phyloP scores from a whole-genome alignment of 2,113 vertebrate species.

The Thamnophis sirtalis region DNA sequence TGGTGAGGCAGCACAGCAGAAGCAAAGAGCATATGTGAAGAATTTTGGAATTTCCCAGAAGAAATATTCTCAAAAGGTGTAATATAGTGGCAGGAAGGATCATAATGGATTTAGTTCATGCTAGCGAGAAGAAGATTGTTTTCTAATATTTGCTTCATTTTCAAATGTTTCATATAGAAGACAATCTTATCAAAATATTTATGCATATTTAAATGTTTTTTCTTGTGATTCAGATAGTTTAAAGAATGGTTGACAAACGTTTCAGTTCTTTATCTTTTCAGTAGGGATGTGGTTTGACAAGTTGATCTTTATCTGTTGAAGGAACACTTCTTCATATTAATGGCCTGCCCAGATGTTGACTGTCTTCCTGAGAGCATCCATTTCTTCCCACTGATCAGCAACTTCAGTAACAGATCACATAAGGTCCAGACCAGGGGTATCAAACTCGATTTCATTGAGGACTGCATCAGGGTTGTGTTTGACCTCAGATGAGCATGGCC shows the following conservation, averaged over 20 bases:
- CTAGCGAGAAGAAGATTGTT: background rate
- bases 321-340: background rate
- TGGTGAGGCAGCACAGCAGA: background rate
- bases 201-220: background rate
- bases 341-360: background rate
- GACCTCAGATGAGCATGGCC: no score
- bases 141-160: background rate
- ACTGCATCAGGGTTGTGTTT: no score
- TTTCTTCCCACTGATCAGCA: background rate
- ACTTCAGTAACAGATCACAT: background rate
- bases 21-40: background rate
- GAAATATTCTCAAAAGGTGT: background rate
- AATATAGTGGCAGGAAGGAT: background rate
- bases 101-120: background rate
- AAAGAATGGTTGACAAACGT: background rate
- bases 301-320: background rate
- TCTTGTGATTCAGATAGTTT: background rate
- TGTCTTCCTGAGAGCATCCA: background rate
- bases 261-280: background rate
- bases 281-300: background rate
- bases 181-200: background rate
- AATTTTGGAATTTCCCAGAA: background rate
- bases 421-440: background rate
- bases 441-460: no score
- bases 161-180: background rate